Percentiles rank a stretch among this genome's conserved stretches.
Evolutionary conservation across 2,113 vertebrate genomes (phyloP).

Genomic region (Collichthys lucidus): DNA sequence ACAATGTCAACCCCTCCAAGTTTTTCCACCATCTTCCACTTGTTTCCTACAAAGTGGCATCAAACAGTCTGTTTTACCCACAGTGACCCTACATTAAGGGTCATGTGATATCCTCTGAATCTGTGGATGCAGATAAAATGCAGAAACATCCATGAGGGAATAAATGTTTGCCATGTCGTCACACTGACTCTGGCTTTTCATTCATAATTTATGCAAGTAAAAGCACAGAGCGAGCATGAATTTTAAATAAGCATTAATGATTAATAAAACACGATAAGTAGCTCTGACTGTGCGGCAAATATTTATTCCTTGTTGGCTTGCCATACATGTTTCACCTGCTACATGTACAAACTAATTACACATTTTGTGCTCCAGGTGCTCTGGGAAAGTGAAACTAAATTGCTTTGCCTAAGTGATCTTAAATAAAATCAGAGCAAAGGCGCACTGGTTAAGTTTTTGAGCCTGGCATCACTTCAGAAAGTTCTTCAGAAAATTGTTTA

Average conservation of each 20-base stretch:
- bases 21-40: not conserved
- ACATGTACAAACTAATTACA: conserved; percentile 33
- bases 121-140: conserved; percentile 39
- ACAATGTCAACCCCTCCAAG: not conserved
- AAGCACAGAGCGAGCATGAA: conserved; percentile 48
- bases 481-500: not conserved
- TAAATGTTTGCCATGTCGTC: conserved; percentile 35
- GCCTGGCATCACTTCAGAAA: not conserved
- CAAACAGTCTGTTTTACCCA: not conserved
- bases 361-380: conserved; percentile 33
- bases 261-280: conserved; percentile 49
- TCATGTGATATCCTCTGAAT: conserved; percentile 14
- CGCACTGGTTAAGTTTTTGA: not conserved
- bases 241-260: conserved; percentile 63
- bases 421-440: conserved; percentile 24
- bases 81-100: conserved; percentile 9
- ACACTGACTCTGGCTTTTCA: conserved; percentile 29
- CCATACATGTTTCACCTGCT: conserved; percentile 32
- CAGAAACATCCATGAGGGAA: conserved; percentile 19
- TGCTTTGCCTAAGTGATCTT: conserved; percentile 39
- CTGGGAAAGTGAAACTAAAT: conserved; percentile 19
- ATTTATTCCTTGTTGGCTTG: conserved; percentile 41
- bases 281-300: conserved; percentile 29
- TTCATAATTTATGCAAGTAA: conserved; percentile 58
- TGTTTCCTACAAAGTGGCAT: not conserved